phyloP scores from a whole-genome alignment of 2,113 vertebrate species.

The Anolis carolinensis region DNA sequence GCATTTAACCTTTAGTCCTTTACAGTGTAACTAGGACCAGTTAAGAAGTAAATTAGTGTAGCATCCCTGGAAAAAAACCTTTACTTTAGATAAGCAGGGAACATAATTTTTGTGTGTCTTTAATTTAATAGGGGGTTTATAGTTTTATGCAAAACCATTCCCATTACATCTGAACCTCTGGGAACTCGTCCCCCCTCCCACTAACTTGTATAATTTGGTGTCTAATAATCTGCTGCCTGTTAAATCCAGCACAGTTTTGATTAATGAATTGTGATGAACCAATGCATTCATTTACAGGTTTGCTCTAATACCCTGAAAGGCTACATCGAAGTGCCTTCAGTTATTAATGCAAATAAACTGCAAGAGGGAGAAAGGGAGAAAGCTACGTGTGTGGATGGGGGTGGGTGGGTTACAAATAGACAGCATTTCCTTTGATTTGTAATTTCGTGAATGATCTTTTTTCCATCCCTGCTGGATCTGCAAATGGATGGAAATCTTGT shows the following conservation, averaged over 20 bases:
- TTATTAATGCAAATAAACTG: constrained; percentile 73
- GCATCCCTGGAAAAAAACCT: constrained; percentile 59
- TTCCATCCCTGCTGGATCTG: background rate
- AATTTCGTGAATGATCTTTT: constrained; percentile 26
- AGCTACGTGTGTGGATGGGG: constrained; percentile 47
- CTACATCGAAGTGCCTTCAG: constrained; percentile 69
- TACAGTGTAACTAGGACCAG: constrained; percentile 67
- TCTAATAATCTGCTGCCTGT: constrained; percentile 81
- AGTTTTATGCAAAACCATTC: constrained; percentile 82
- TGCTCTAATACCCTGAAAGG: constrained; percentile 76
- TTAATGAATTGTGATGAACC: constrained; percentile 84
- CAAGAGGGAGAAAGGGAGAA: constrained; percentile 48
- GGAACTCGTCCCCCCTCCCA: constrained; percentile 57
- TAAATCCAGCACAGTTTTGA: constrained; percentile 79
- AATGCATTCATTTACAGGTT: constrained; percentile 80
- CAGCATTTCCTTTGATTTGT: constrained; percentile 45
- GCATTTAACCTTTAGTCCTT: constrained; percentile 77
- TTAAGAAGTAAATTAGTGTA: constrained; percentile 76
- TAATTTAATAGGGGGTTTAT: constrained; percentile 83
- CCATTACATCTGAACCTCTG: constrained; percentile 78
- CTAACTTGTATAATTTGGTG: constrained; percentile 77
- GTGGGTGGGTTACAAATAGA: constrained; percentile 51
- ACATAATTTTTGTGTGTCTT: constrained; percentile 79
- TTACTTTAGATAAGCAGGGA: constrained; percentile 74
- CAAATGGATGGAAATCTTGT: background rate